Evolutionary conservation across 2,113 vertebrate genomes (phyloP), one percentile per base, ranked within the genome.

Genomic region (Ictidomys tridecemlineatus): DNA sequence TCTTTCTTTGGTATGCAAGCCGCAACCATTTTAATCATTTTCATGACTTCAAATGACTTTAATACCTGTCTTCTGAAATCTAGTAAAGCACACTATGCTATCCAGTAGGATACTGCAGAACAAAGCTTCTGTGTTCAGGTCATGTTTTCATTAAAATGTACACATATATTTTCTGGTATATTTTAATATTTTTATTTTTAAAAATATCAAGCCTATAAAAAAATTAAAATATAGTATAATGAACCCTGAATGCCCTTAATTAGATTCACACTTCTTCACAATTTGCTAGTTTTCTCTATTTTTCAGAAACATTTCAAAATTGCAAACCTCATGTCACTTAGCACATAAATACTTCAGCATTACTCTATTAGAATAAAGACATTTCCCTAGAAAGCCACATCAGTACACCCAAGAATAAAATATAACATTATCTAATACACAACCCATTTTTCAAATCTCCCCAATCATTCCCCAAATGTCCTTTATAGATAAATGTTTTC

Each of bases 241-340:
- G 30, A 65, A 48, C 11, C 53, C 63, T 79, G 12, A 28, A 79
- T 56, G 73, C 10, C 37, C 56, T 84, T 37, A 88, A 63, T 26
- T 53, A 77, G 61, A 87, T 76, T 63, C 12, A 63, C 13, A 45
- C 42, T 37, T n/a, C 9, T 45, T 92, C 74, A 87, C 61, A 77
- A n/a, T 91, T 30, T 70, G 20, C 11, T 42, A 70, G 5, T 85
- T 92, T 79, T 20, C 34, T 65, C 37, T 78, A 42, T 96, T 72
- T 56, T 67, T 51, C 42, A 45, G 4, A 76, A 74, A 86, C 32
- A 69, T 82, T 58, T 67, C 22, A 53, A 86, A 34, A 5, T 34
- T 96, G 45, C n/a, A 84, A 63, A 45, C n/a, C 39, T 79, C 65
- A 63, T 89, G 58, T 79, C 53, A 89, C 18, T 82, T n/a, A 61